A percentile compares a stretch with the other conserved stretches of the same genome.
These are phyloP conservation scores for Tursiops truncatus DNA, from an alignment of 2,113 vertebrate genomes.

Conservation along the genomic window DNA sequence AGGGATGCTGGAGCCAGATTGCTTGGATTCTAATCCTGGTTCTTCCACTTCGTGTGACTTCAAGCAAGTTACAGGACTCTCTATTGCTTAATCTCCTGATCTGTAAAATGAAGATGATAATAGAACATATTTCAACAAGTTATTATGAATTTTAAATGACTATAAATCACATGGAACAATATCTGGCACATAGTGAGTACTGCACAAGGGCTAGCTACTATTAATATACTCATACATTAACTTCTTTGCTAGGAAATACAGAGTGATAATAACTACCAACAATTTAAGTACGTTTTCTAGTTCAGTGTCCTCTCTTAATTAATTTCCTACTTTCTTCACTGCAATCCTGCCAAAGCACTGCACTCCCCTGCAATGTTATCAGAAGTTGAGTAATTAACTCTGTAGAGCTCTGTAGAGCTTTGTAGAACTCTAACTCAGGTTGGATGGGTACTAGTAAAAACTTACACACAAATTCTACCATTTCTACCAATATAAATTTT, in stretches of 20 bases:
- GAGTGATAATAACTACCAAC: not conserved
- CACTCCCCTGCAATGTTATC: not conserved
- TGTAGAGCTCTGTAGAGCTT: not conserved
- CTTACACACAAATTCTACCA: not conserved
- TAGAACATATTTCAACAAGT: not conserved
- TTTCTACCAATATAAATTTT: not conserved
- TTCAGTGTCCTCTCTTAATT: not conserved
- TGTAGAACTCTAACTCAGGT: not conserved
- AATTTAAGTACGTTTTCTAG: not conserved
- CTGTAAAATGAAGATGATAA: not conserved
- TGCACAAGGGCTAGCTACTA: not conserved
- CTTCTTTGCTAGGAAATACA: not conserved
- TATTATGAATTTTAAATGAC: not conserved
- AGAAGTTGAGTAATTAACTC: not conserved
- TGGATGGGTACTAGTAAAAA: not conserved
- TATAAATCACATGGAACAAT: not conserved
- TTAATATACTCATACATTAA: not conserved
- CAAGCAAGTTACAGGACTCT: not conserved
- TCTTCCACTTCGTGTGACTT: not conserved
- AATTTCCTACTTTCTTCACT: not conserved
- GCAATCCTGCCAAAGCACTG: not conserved
- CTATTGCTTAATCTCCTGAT: not conserved
- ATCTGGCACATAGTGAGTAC: not conserved
- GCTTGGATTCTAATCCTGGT: not conserved
- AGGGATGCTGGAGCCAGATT: not conserved